Base-by-base conservation (phyloP, 2,113 vertebrate species). In the Elachura formosa region DNA sequence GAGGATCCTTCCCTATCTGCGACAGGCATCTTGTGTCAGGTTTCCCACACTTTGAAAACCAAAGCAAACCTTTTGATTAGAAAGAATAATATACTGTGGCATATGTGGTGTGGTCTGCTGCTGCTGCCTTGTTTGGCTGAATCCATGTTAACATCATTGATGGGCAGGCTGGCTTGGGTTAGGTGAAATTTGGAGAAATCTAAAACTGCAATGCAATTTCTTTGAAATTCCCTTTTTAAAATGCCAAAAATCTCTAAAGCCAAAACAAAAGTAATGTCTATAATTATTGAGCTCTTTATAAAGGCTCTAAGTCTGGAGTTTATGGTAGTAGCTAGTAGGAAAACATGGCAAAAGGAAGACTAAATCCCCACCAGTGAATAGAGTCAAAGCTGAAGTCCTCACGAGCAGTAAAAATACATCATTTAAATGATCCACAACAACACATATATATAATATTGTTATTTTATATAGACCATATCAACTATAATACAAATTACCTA, bases 31-130 rank as follows among this genome's bases (percentile, higher is more conserved):
- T 96, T 94, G 93, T 96, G 93, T 96, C 92, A 90, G 91, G 91
- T 95, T 97, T 97, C 95, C 95, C 97, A 97, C 96, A 97, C 86
- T 96, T 91, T 90, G 80, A 48, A 94, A 93, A 95, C 80, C 85
- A 95, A 96, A 96, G 83, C 52, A 96, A 95, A 96, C 52, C 45
- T 87, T 97, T 93, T 93, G 89, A 96, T 89, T 95, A 43, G 88
- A 94, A 96, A 95, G 91, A 96, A 95, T 92, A 95, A 97, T 77
- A 95, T 46, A 58, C 80, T 76, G 85, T 94, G 92, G 94, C 66
- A 28, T 91, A 51, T 95, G 93, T 96, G 92, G 93, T 96, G 82
- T 86, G 87, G 64, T 91, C 91, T 94, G 24, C 59, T 90, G 24
- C 59, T 90, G 58, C 87, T 91, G 82, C 67, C 68, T 83, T 49